Evolutionary conservation across 2,797 vertebrate genomes (phyloP), one percentile per base, ranked within the genome.

Genomic region (Chloroceryle inda): DNA sequence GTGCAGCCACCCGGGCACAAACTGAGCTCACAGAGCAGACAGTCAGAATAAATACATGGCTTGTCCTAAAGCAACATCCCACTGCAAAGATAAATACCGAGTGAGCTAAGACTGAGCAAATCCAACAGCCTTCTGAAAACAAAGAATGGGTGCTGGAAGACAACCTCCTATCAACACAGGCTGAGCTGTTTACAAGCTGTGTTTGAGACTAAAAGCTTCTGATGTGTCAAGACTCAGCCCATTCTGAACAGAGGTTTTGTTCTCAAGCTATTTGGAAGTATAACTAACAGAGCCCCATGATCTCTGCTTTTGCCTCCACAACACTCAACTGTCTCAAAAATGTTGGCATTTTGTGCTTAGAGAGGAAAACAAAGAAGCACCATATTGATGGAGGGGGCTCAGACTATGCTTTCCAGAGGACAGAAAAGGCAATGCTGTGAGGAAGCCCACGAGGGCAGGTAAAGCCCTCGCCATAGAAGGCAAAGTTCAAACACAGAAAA

Each of bases 361-460:
- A 79, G 55, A 84, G 13, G 35, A 74, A 72, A 89, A 81, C 24
- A 42, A 68, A 33, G 23, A 11, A 69, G 11, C 5, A 27, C n/a
- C 0, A 0, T 35, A 31, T n/a, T 40, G 44, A 56, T 3, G 9
- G 13, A 69, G 13, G 7, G 29, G 27, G 8, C 4, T 71, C 23
- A n/a, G 62, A 16, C 6, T 27, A 15, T 5, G 5, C 11, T 66
- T 89, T 78, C 40, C 45, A 49, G n/a, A 76, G 21, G 35, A 29
- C 1, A 67, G 38, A 55, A 49, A 80, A 52, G 18, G n/a, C 13
- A 79, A 44, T 80, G 40, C 63, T 38, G 35, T 45, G 56, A 77
- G 11, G 16, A 64, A 19, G 16, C 45, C 31, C 2, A 1, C 6
- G 23, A 66, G 13, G 20, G 71, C 64, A 56, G 26, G 24, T 40